Evolutionary conservation across 2,888 invertebrate genomes (phyloP).

Genomic region (Eupithecia centaureata): DNA sequence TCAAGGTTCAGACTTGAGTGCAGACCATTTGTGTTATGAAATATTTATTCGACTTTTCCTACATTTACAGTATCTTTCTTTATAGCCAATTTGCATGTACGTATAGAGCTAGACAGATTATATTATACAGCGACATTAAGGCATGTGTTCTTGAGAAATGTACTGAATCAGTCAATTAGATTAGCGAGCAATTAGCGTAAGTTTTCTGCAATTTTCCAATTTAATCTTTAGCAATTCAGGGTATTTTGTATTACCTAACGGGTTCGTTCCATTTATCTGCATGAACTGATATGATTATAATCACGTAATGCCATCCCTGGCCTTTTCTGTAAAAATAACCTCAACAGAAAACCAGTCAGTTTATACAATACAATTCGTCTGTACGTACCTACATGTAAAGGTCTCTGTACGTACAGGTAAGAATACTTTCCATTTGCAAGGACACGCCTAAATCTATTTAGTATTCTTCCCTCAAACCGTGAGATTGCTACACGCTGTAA

Average conservation of each 20-base stretch:
- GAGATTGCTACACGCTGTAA: neutral
- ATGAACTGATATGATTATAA: neutral
- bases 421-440: neutral
- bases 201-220: too few relatives aligned
- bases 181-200: neutral
- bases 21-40: conserved; percentile 12
- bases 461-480: neutral
- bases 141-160: neutral
- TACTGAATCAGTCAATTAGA: neutral
- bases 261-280: neutral
- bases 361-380: too few relatives aligned
- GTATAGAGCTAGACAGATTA: neutral
- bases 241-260: neutral
- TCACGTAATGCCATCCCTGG: neutral
- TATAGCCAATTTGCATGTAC: neutral
- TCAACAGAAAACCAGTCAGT: neutral
- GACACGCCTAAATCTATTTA: neutral
- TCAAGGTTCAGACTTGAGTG: conserved; percentile 23
- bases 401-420: neutral
- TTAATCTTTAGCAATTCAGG: too few relatives aligned
- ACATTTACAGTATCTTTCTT: conserved; percentile 1
- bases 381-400: neutral
- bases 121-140: neutral
- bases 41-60: neutral
- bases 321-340: neutral